phyloP scores from a whole-genome alignment of 1,140 invertebrate genomes.

The Anastrepha ludens region DNA sequence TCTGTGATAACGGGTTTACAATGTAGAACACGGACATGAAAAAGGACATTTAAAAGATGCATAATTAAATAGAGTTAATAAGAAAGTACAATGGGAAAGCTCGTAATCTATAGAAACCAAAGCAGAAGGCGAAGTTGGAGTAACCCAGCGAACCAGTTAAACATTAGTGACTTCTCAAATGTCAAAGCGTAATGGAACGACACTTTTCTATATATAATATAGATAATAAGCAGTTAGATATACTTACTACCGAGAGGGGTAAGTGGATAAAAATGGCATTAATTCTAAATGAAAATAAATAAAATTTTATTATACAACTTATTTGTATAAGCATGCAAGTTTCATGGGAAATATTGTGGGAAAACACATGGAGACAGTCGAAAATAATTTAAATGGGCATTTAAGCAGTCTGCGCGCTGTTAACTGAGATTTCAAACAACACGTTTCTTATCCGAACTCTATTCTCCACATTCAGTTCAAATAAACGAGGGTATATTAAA shows the following conservation, averaged over 20 bases:
- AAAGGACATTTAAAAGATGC: slow-evolving; percentile 36
- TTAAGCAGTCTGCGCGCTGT: no score
- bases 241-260: not conserved
- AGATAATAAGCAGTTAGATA: slow-evolving; percentile 15
- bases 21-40: slow-evolving; percentile 29
- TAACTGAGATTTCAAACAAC: no score
- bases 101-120: not conserved
- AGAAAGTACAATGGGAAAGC: not conserved
- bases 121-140: not conserved
- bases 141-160: slow-evolving; percentile 26
- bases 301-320: not conserved
- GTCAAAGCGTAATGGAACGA: slow-evolving; percentile 4
- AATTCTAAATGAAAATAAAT: not conserved
- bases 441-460: no score
- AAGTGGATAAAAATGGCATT: not conserved
- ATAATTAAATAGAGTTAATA: not conserved
- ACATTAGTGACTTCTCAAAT: not conserved
- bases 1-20: slow-evolving; percentile 28
- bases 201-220: not conserved
- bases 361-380: not conserved
- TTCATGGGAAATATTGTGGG: not conserved
- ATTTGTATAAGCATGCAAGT: not conserved
- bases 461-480: no score
- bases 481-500: no score
- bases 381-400: not conserved